Evolutionary conservation across 2,888 invertebrate species (phyloP).

Genomic region (Bembecia ichneumoniformis): DNA sequence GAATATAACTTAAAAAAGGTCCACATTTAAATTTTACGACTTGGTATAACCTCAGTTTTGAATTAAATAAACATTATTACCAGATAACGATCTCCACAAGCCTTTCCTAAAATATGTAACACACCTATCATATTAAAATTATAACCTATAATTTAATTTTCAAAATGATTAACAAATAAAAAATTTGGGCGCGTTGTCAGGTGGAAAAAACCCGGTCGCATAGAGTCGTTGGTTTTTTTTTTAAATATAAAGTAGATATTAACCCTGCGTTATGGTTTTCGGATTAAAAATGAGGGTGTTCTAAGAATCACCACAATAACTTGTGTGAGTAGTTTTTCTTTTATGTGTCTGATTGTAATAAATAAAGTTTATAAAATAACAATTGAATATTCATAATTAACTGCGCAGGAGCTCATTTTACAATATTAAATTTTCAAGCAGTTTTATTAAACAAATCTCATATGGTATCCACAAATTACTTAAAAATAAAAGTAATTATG

Average conservation of each 20-base stretch:
- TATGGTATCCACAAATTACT: too few relatives aligned
- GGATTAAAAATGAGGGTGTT: conserved; percentile 50
- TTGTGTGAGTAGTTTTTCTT: conserved; percentile 17
- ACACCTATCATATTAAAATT: conserved; percentile 70
- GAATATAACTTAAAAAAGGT: background rate
- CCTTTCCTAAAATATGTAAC: conserved; percentile 52
- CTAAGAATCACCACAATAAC: conserved; percentile 48
- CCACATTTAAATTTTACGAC: conserved; percentile 6
- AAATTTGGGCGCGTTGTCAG: conserved; percentile 57
- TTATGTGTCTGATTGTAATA: too few relatives aligned
- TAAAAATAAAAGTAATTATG: too few relatives aligned
- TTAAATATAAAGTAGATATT: conserved; percentile 21
- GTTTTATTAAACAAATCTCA: too few relatives aligned
- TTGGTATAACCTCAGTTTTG: conserved; percentile 12
- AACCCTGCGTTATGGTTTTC: conserved; percentile 40
- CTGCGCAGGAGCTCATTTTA: too few relatives aligned
- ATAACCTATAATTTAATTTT: conserved; percentile 72
- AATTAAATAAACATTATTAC: conserved; percentile 38
- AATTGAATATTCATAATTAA: too few relatives aligned
- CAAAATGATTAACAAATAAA: conserved; percentile 55
- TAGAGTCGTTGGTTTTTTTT: conserved; percentile 54
- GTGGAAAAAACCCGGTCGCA: conserved; percentile 55
- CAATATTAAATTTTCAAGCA: too few relatives aligned
- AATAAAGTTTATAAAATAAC: too few relatives aligned
- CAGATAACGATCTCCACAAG: conserved; percentile 49